A percentile compares a stretch with the other conserved stretches of the same genome.
Conservation (phyloP, 1,140 invertebrate species). For the Anthonomus grandis region DNA sequence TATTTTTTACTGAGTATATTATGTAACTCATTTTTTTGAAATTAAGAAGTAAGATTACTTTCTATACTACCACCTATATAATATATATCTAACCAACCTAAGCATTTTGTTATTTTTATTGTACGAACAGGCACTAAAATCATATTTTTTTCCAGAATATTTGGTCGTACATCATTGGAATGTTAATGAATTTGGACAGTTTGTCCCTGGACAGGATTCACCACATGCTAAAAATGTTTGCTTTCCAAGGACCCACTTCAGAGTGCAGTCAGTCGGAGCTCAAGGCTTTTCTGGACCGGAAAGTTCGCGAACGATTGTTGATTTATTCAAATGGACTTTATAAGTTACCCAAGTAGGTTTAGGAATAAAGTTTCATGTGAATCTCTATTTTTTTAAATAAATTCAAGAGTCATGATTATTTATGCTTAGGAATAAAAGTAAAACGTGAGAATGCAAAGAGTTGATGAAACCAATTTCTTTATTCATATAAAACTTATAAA, state of each 20-base stretch:
- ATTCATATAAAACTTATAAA: too few species aligned
- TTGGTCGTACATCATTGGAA: conserved; percentile 95
- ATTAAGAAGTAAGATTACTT: too few species aligned
- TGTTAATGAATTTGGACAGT: conserved; percentile 93
- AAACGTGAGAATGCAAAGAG: not conserved
- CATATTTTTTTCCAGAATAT: conserved; percentile 62
- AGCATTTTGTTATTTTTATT: conserved; percentile 18
- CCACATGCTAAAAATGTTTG: conserved; percentile 96
- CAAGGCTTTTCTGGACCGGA: conserved; percentile 85
- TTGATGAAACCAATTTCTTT: too few species aligned
- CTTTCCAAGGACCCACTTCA: conserved; percentile 77
- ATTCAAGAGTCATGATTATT: too few species aligned
- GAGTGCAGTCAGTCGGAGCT: conserved; percentile 88
- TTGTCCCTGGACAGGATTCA: conserved; percentile 91
- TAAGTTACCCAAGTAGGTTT: conserved; percentile 73
- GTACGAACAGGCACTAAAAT: not conserved
- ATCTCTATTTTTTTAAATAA: too few species aligned
- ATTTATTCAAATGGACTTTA: conserved; percentile 83
- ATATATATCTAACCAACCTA: too few species aligned
- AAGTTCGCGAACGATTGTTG: conserved; percentile 86
- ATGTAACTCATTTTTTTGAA: too few species aligned
- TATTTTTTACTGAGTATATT: too few species aligned
- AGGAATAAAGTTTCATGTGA: too few species aligned
- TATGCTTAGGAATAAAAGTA: not conserved
- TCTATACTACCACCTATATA: too few species aligned